Evolutionary conservation across 2,797 vertebrate genomes (phyloP).

Genomic region (Benthosema pterotum): DNA sequence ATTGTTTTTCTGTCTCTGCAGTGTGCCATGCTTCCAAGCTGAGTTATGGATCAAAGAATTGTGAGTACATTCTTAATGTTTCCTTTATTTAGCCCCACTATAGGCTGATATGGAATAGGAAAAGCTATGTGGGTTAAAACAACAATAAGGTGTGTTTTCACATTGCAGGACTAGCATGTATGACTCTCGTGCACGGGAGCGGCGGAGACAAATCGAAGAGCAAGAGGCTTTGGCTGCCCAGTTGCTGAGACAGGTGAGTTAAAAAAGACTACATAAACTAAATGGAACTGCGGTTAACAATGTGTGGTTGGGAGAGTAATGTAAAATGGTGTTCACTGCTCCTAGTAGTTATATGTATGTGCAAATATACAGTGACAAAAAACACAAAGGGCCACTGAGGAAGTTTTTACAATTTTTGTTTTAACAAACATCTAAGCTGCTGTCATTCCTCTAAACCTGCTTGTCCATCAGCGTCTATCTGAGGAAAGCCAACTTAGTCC

Average conservation of each 20-base stretch:
- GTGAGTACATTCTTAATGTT: slow-evolving; percentile 77
- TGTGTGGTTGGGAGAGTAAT: too few species aligned
- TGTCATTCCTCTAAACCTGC: slow-evolving; percentile 3
- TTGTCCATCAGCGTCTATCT: slow-evolving; percentile 79
- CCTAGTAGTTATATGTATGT: too few species aligned
- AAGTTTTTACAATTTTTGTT: too few species aligned
- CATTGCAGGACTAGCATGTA: slow-evolving; percentile 89
- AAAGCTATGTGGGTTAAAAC: background rate
- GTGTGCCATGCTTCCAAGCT: slow-evolving; percentile 89
- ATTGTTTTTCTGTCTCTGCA: slow-evolving; percentile 54
- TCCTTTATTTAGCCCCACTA: background rate
- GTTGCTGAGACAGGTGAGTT: slow-evolving; percentile 87
- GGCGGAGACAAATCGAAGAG: slow-evolving; percentile 90
- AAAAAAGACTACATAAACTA: background rate
- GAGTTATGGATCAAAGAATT: slow-evolving; percentile 98
- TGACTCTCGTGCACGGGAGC: slow-evolving; percentile 91
- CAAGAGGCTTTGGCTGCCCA: slow-evolving; percentile 87
- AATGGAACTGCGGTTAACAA: background rate
- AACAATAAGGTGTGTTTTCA: background rate
- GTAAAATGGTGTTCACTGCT: too few species aligned
- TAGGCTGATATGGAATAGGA: slow-evolving; percentile 1
- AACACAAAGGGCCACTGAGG: too few species aligned
- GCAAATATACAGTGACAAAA: too few species aligned
- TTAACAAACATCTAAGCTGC: background rate
- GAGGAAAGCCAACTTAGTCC: slow-evolving; percentile 78